Evolutionary conservation across 1,140 invertebrate genomes (phyloP), one percentile per base, ranked within the genome.

Genomic region (Scaptomyza pallida): DNA sequence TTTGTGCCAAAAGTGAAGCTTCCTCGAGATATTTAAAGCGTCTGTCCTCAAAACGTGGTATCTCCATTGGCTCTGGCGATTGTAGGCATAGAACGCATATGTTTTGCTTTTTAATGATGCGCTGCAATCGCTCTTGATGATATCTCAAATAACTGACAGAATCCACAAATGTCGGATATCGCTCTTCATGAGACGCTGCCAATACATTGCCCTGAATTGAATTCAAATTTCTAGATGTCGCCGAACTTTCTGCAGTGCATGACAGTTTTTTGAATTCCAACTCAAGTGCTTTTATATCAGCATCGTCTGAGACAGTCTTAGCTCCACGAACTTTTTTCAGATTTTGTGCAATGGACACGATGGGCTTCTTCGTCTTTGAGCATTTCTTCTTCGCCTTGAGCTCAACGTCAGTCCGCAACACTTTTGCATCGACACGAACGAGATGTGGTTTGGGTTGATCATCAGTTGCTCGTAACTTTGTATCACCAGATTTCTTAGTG

Each of bases 371-470:
- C 3, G 54, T 0, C 37, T 74, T 71, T 12, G 19, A 30, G 19
- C 19, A 51, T 12, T 67, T 75, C n/a, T 48, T 45, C 16, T 56
- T 37, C 5, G 19, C 1, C 10, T 26, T 69, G 2, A 52, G 63
- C 8, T 41, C 41, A 15, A 26, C 13, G 15, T 56, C 71, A 35
- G 30, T 0, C 2, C 51, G 45, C 26, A 33, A 56, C 17, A 51
- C 23, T 17, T 70, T 77, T 0, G 71, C 13, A 33, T 63, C 76
- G 15, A 65, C 37, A 15, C 68, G 67, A 0, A 75, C 59, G 35
- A 68, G 78, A 8, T 72, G 72, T 16, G 75, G 45, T 43, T 80
- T 78, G 4, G 78, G 72, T 35, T 72, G 72, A 33, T 78, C 72
- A 37, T 67, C 65, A 10, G 68, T 68, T 55, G 57, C 50, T 30